Evolutionary conservation across 64 coral and sea anemone genomes (phyloP).

Genomic region (Montipora cactus): DNA sequence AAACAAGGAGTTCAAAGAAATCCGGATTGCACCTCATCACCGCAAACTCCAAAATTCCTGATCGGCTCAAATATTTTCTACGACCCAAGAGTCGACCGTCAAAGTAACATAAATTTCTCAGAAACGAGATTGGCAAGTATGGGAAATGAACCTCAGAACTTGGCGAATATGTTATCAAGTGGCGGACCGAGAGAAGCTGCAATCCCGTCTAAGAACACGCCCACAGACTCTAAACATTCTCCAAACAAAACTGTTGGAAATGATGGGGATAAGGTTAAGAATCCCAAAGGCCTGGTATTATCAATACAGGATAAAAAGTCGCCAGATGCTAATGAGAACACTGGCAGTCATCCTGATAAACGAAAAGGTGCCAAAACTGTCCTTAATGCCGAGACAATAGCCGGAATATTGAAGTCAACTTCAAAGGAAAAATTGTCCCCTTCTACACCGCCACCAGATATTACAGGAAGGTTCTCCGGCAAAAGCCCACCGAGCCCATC

Average conservation of each 20-base stretch:
- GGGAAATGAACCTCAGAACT: not conserved
- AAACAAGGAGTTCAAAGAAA: not conserved
- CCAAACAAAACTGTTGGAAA: not conserved
- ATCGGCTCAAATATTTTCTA: slow-evolving; percentile 16
- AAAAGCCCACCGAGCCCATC: slow-evolving; percentile 65
- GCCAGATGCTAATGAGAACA: not conserved
- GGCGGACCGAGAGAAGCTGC: not conserved
- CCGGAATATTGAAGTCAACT: not conserved
- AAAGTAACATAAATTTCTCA: not conserved
- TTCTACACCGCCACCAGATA: slow-evolving; percentile 26
- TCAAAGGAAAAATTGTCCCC: not conserved
- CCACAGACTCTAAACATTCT: not conserved
- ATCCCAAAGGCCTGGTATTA: not conserved
- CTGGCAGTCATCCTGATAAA: not conserved
- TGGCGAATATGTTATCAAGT: not conserved
- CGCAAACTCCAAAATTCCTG: slow-evolving; percentile 3
- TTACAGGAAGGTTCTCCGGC: not conserved
- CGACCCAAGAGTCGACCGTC: not conserved
- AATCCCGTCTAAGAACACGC: not conserved
- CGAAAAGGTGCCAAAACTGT: not conserved
- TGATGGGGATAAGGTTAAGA: slow-evolving; percentile 15
- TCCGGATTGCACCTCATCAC: not conserved
- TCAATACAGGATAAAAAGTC: slow-evolving; percentile 16
- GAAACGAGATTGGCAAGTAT: not conserved
- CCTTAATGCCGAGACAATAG: not conserved